Evolutionary conservation across 2,888 invertebrate species (phyloP), one percentile per base, ranked within the genome.

Genomic region (Drosophila vallismaia): DNA sequence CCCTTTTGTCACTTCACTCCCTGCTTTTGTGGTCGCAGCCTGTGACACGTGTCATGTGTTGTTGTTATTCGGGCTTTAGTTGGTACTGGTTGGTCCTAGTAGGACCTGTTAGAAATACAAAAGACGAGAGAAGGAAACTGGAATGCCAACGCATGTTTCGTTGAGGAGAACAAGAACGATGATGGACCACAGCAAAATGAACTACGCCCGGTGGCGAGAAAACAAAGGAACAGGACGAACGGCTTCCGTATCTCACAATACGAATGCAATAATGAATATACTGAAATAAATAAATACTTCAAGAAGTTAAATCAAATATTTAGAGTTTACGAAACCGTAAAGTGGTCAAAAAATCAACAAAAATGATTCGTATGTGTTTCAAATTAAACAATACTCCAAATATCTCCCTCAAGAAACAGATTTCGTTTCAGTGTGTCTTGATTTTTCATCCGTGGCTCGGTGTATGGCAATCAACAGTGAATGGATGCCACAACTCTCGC

Each of bases 1-100:
- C 45, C 70, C 63, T 64, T 69, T 54, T 69, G 45, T 31, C 45
- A 38, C 14, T 12, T 14, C 24, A 44, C 55, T 55, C 49, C 69
- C 42, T 52, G 45, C 33, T 62, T 14, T 44, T 76, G 56, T 59
- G 72, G 72, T 57, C 49, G 56, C 29, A 52, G 45, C 62, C 60
- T 67, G 66, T 82, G 86, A 87, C 83, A 84, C 79, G 74, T 88
- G 88, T 88, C 82, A 75, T 83, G 88, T 85, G 71, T 64, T 62
- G 60, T 62, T 62, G 66, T 48, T 62, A 62, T 64, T 62, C 49
- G 66, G 49, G 49, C 66, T 62, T 66, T 62, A 62, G 60, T 62
- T 71, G 77, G 33, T 66, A 14, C 64, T 62, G 64, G 60, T 62
- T 71, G 77, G 33, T 66, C 40, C 64, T 73, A 70, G 51, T 53